Evolutionary conservation across 2,888 invertebrate genomes (phyloP), one percentile per base, ranked within the genome.

Genomic region (Microctonus brassicae): DNA sequence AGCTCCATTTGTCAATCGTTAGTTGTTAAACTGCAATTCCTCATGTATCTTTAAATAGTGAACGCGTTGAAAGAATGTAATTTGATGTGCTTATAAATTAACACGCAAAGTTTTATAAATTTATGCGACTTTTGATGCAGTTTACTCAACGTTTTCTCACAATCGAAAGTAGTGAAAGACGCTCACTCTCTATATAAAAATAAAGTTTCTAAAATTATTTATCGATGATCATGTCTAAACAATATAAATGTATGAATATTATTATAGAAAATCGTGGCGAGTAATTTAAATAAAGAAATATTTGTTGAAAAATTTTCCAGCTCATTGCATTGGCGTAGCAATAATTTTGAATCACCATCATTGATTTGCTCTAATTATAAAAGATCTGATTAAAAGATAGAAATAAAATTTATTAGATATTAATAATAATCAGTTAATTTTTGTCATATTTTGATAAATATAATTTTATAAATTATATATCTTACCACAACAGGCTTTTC

Each of bases 401-500:
- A n/a, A n/a, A n/a, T n/a, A n/a, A 6, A 47, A 47, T 29, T 6
- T 47, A 47, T 47, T 4, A 47, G 4, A 47, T 17, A 47, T 17
- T 5, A 9, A n/a, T n/a, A n/a, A n/a, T n/a, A n/a, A n/a, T n/a
- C n/a, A n/a, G n/a, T n/a, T n/a, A n/a, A n/a, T n/a, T n/a, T n/a
- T n/a, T n/a, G n/a, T n/a, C n/a, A n/a, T n/a, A n/a, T n/a, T n/a
- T n/a, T n/a, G n/a, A n/a, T n/a, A n/a, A n/a, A n/a, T n/a, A n/a
- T n/a, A n/a, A n/a, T n/a, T n/a, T n/a, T n/a, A n/a, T n/a, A n/a
- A n/a, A n/a, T n/a, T n/a, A n/a, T n/a, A n/a, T 69, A 76, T 90
- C 94, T 94, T 88, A 95, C 96, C 96, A 86, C 97, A 97, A 83
- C 96, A 96, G 24, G 95, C 92, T 86, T 95, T 95, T 74, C 97